phyloP scores from a whole-genome alignment of 2,888 invertebrate genomes.

The Tridacna gigas region DNA sequence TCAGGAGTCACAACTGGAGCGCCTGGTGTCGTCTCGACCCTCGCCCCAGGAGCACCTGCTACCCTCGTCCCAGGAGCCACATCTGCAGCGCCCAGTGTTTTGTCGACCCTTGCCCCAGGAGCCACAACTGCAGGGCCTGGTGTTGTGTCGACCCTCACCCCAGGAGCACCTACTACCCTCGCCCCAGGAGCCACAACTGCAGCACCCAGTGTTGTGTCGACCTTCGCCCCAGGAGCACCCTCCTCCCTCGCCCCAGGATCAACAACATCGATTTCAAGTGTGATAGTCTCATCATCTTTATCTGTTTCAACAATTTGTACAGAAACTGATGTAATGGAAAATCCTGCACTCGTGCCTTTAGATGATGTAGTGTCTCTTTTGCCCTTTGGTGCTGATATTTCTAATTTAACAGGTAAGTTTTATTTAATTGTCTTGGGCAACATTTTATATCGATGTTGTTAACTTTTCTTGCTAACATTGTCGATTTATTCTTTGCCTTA shows the following conservation, averaged over 20 bases:
- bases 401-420: slow-evolving; percentile 10
- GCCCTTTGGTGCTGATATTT: not conserved
- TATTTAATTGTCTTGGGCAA: no score
- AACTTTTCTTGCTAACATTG: no score
- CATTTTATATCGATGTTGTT: no score
- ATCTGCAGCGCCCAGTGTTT: not conserved
- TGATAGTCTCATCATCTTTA: not conserved
- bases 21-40: not conserved
- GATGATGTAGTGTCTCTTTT: not conserved
- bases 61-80: not conserved
- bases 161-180: no score
- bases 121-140: not conserved
- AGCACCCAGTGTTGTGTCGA: no score
- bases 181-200: no score
- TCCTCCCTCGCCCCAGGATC: not conserved
- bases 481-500: no score
- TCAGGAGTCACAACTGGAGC: not conserved
- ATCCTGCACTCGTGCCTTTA: slow-evolving; percentile 4
- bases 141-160: not conserved
- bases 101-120: not conserved
- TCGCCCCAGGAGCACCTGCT: not conserved
- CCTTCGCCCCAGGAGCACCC: not conserved
- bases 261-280: not conserved
- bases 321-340: slow-evolving; percentile 6
- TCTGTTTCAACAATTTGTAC: not conserved